Conservation (phyloP, 2,888 invertebrate species). For the Epirrhoe tristata region DNA sequence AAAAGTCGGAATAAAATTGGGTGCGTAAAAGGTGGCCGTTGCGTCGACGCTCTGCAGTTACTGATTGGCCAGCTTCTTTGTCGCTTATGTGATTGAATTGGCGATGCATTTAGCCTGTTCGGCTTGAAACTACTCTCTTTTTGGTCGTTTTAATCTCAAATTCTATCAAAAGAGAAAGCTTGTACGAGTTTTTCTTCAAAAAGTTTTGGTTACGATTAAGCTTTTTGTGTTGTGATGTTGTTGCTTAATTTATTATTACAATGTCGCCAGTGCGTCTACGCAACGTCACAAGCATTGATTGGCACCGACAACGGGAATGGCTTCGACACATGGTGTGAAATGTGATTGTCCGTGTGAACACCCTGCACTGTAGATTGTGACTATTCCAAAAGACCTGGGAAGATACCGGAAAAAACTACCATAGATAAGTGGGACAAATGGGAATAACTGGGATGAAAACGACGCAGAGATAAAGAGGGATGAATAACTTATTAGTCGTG, state of each 20-base stretch:
- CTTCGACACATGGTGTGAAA: conserved; percentile 71
- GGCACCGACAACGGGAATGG: conserved; percentile 74
- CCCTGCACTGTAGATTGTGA: conserved; percentile 58
- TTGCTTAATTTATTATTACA: conserved; percentile 37
- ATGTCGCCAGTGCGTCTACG: conserved; percentile 77
- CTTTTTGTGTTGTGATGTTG: conserved; percentile 39
- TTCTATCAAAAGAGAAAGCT: conserved; percentile 25
- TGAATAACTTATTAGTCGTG: neutral
- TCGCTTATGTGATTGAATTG: conserved; percentile 50
- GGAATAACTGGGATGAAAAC: neutral
- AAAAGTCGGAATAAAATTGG: conserved; percentile 84
- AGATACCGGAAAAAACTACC: neutral
- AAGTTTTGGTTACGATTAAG: conserved; percentile 9
- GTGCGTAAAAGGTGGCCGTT: conserved; percentile 81
- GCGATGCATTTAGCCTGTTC: conserved; percentile 36
- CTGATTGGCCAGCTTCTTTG: conserved; percentile 49
- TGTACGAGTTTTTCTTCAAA: neutral
- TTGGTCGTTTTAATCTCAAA: conserved; percentile 14
- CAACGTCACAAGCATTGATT: conserved; percentile 79
- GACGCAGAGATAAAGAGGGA: neutral
- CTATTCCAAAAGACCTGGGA: conserved; percentile 22
- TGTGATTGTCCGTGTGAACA: conserved; percentile 71
- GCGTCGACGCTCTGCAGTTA: conserved; percentile 79
- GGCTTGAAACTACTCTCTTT: conserved; percentile 32
- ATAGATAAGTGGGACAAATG: conserved; percentile 4